These are phyloP conservation scores for Aleiodes leptofemur DNA, from an alignment of 2,888 invertebrate genomes.

Conservation along the genomic window DNA sequence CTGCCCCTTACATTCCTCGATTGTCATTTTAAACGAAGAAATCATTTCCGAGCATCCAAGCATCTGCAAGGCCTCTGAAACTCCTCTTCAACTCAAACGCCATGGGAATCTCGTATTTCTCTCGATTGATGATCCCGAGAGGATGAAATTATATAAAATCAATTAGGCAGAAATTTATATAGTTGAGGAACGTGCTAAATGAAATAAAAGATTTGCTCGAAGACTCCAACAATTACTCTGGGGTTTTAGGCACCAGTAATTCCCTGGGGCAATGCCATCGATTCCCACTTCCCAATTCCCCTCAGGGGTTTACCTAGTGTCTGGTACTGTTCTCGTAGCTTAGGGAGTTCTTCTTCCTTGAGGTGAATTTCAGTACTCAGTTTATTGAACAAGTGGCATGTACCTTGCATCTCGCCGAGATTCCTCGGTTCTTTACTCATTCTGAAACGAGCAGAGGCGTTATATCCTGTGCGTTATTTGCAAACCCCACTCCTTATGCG, in stretches of 20 bases:
- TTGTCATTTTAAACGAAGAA: constrained; percentile 83
- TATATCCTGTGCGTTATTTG: too few relatives aligned
- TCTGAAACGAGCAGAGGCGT: too few relatives aligned
- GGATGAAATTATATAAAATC: too few relatives aligned
- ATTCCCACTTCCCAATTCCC: constrained; percentile 7
- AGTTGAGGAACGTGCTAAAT: too few relatives aligned
- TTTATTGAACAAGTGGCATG: constrained; percentile 82
- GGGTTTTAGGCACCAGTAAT: constrained; percentile 38
- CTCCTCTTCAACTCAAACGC: constrained; percentile 79
- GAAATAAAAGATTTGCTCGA: too few relatives aligned
- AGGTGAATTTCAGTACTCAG: constrained; percentile 80
- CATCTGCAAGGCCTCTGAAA: constrained; percentile 79
- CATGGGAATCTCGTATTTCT: constrained; percentile 85
- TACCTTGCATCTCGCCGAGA: constrained; percentile 83
- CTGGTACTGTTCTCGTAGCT: constrained; percentile 85
- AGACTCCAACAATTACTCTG: constrained; percentile 28
- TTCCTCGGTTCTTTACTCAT: constrained; percentile 83
- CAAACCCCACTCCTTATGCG: too few relatives aligned
- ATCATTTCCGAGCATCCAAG: constrained; percentile 87
- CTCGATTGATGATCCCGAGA: constrained; percentile 54
- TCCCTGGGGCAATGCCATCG: constrained; percentile 36
- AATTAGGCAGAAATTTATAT: too few relatives aligned
- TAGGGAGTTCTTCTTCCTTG: constrained; percentile 84
- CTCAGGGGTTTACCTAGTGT: constrained; percentile 77
- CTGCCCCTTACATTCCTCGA: constrained; percentile 82